Evolutionary conservation across 2,797 vertebrate species (phyloP).

Genomic region (Myripristis jacobus): DNA sequence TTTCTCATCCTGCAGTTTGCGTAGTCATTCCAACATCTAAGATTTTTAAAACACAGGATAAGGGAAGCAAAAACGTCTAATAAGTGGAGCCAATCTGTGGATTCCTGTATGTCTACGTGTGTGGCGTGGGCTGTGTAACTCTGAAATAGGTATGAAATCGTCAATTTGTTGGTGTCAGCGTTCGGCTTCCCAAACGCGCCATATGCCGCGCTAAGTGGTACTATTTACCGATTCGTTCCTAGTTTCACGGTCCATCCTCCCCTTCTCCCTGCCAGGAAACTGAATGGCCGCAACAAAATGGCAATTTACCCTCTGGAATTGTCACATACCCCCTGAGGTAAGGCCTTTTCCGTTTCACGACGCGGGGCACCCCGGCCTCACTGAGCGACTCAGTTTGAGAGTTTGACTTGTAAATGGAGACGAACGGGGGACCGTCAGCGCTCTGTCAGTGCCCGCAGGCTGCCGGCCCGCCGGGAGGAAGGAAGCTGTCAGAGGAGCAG

Average conservation of each 20-base stretch:
- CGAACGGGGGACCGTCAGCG: not conserved
- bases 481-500: not conserved
- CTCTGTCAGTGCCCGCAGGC: not conserved
- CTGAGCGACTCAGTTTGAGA: conserved; percentile 47
- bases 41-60: accelerated
- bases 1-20: not conserved
- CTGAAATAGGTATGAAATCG: conserved; percentile 87
- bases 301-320: conserved; percentile 78
- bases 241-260: conserved; percentile 86
- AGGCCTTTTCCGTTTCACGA: conserved; percentile 65
- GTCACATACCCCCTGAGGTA: conserved; percentile 72
- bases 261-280: conserved; percentile 70
- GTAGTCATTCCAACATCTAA: not conserved
- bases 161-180: conserved; percentile 85
- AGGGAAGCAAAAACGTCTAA: not conserved
- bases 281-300: conserved; percentile 82
- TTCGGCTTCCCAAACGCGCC: conserved; percentile 67
- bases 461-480: not conserved
- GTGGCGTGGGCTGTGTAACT: conserved; percentile 74
- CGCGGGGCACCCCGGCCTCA: conserved; percentile 29
- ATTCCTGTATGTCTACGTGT: conserved; percentile 69
- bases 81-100: not conserved
- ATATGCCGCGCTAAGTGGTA: conserved; percentile 76
- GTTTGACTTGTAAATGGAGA: conserved; percentile 56
- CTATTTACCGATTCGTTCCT: conserved; percentile 85